Conservation (phyloP, 2,113 vertebrate species). For the Petrocephalus microphthalmus region DNA sequence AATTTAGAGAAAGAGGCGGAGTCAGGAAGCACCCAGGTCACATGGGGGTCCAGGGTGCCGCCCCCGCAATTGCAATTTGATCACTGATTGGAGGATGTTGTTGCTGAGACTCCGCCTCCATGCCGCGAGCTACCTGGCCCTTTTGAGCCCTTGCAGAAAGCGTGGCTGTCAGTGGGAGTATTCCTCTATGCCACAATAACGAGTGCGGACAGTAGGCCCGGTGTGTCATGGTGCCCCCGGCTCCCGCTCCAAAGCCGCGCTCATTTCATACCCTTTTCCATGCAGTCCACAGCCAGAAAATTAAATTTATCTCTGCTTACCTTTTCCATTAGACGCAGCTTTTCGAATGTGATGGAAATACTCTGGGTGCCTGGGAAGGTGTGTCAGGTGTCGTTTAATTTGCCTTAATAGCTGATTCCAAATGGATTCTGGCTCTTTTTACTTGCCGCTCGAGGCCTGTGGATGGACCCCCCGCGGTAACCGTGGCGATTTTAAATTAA, state of each 20-base stretch:
- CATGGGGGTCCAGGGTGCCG: background rate
- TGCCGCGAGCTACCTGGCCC: background rate
- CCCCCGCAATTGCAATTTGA: background rate
- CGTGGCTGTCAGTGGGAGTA: background rate
- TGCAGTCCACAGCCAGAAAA: background rate
- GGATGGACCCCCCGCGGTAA: background rate
- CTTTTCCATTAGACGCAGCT: background rate
- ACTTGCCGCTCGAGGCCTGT: background rate
- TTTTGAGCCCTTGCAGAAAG: background rate
- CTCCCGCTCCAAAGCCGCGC: background rate
- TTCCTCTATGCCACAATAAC: background rate
- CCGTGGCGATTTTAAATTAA: background rate
- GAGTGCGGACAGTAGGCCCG: background rate
- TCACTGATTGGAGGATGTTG: background rate
- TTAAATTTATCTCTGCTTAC: constrained; percentile 6
- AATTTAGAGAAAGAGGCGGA: constrained; percentile 43
- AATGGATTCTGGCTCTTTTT: background rate
- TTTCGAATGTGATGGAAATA: background rate
- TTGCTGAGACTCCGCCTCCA: background rate
- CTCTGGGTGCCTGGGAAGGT: background rate
- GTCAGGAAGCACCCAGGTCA: background rate
- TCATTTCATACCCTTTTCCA: background rate
- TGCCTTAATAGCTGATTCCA: background rate
- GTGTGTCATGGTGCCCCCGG: background rate
- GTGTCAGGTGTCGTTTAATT: background rate